phyloP scores from a whole-genome alignment of 2,797 vertebrate species.

The Gastrophryne carolinensis region DNA sequence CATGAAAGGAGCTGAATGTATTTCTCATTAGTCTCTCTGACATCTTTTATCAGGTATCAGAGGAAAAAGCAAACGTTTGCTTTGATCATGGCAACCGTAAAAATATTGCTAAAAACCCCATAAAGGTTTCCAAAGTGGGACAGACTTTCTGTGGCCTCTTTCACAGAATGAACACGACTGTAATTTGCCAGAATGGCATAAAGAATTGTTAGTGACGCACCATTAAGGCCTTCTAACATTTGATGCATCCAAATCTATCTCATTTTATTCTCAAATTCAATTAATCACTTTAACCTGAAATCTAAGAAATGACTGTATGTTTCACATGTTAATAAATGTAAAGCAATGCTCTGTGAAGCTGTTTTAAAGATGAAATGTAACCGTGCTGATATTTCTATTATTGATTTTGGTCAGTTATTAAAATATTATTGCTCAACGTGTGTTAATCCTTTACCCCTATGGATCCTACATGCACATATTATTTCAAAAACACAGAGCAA shows the following conservation, averaged over 20 bases:
- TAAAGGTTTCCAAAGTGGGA: conserved; percentile 67
- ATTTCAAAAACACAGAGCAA: no score
- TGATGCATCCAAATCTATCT: neutral
- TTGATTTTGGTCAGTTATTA: no score
- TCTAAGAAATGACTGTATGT: no score
- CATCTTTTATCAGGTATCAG: conserved; percentile 77
- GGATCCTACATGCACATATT: no score
- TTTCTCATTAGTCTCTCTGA: conserved; percentile 72
- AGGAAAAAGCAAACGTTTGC: conserved; percentile 74
- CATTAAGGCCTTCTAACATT: conserved; percentile 28
- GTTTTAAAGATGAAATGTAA: no score
- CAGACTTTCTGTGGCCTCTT: conserved; percentile 65
- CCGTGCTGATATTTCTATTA: no score
- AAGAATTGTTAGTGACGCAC: conserved; percentile 60
- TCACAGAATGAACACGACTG: conserved; percentile 68
- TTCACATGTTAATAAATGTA: no score
- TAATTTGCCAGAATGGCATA: conserved; percentile 63
- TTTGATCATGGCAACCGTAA: conserved; percentile 76
- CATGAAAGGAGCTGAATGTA: conserved; percentile 63
- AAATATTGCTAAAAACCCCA: conserved; percentile 70
- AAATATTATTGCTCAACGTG: no score
- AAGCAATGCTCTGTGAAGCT: no score
- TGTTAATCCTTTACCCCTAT: no score
- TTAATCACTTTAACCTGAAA: no score
- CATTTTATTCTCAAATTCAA: neutral